Base-by-base conservation (phyloP, 2,888 invertebrate genomes). In the Catonia carolina region DNA sequence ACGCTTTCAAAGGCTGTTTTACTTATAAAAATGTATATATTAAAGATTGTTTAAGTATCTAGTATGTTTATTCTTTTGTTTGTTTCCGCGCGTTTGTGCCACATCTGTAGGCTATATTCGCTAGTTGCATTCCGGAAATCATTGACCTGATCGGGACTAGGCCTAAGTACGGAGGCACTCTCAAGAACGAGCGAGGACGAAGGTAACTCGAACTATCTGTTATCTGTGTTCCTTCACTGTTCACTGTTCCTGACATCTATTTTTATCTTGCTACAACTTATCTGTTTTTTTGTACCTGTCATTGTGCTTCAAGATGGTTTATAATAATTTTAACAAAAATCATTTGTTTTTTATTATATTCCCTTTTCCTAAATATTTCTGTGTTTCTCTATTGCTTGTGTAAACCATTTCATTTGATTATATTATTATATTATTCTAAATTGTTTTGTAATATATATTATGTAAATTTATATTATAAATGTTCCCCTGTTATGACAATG, bases 41-140 rank as follows among this genome's bases (percentile, higher is more conserved):
- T 47, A 31, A 50, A 56, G 56, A 52, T 45, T 22, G 45, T 23
- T 18, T 23, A 14, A 45, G 27, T 45, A 27, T 45, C 45, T 45
- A 45, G 45, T 45, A 27, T 45, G 45, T 23, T 45, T 47, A 45
- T 53, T 27, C 42, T 36, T 45, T 45, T 45, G 45, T 45, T 45
- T 45, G 45, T 45, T 45, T 45, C 23, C 45, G 45, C 45, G 45
- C 45, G 18, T 45, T 45, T 42, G 33, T 45, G 18, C 15, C 53
- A 45, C 53, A 57, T 53, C 53, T 49, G 41, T 78, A 97, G 96
- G 98, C 98, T 84, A 96, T 98, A 88, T 99, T 99, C 90, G 98
- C 98, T 84, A 96, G 95, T 88, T 97, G 96, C 88, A 96, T 99
- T 82, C 98, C 98, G 79, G 98, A 99, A 89, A 98, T 99, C 82